phyloP scores from a whole-genome alignment of 2,888 invertebrate species.

The Falcaria lacertinaria region DNA sequence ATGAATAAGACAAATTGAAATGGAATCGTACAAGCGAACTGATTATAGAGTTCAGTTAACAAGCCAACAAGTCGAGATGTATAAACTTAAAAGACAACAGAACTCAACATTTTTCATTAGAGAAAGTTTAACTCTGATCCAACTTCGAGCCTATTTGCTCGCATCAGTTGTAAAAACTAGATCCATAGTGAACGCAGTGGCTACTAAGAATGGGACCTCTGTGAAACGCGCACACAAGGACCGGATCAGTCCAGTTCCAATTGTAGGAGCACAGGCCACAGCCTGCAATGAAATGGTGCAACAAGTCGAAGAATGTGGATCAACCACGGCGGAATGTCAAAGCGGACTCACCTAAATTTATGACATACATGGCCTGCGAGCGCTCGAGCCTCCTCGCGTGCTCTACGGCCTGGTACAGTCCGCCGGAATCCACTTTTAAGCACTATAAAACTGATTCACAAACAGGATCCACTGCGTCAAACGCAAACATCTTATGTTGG shows the following conservation, averaged over 20 bases:
- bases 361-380: slow-evolving; percentile 79
- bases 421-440: slow-evolving; percentile 75
- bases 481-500: slow-evolving; percentile 69
- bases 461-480: slow-evolving; percentile 62
- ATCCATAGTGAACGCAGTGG: slow-evolving; percentile 21
- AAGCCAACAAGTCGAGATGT: slow-evolving; percentile 13
- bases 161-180: slow-evolving; percentile 43
- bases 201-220: slow-evolving; percentile 27
- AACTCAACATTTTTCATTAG: slow-evolving; percentile 23
- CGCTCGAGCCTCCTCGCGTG: slow-evolving; percentile 74
- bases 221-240: slow-evolving; percentile 40
- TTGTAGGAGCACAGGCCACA: slow-evolving; percentile 55
- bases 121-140: slow-evolving; percentile 48
- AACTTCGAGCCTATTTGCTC: slow-evolving; percentile 34
- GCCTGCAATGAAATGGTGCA: slow-evolving; percentile 28
- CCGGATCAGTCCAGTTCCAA: slow-evolving; percentile 67
- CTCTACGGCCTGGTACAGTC: slow-evolving; percentile 75
- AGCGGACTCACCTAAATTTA: slow-evolving; percentile 78
- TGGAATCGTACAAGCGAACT: slow-evolving; percentile 56
- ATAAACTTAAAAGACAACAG: slow-evolving; percentile 10
- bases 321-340: slow-evolving; percentile 41
- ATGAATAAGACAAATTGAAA: slow-evolving; percentile 69
- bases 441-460: slow-evolving; percentile 65
- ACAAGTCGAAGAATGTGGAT: slow-evolving; percentile 49
- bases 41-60: slow-evolving; percentile 42